A percentile compares a stretch with the other conserved stretches of the same genome.
Evolutionary conservation across 2,797 vertebrate species (phyloP).

Genomic region (Chloroceryle inda): DNA sequence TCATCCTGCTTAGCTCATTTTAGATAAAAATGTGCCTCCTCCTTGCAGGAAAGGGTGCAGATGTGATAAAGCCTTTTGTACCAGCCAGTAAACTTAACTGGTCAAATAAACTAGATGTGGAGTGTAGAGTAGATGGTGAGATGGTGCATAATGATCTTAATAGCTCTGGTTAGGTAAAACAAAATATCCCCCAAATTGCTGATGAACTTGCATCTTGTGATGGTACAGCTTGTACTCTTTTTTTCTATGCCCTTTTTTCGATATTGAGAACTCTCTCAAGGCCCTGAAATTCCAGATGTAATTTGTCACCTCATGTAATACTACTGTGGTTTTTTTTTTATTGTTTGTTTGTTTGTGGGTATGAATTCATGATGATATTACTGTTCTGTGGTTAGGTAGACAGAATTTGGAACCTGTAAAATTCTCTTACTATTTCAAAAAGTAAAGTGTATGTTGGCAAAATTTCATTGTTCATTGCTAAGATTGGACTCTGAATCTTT

Average conservation of each 20-base stretch:
- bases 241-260: background rate
- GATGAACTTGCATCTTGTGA: background rate
- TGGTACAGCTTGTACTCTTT: background rate
- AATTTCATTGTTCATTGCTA: background rate
- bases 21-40: background rate
- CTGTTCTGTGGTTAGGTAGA: background rate
- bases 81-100: background rate
- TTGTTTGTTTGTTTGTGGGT: background rate
- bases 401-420: background rate
- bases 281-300: background rate
- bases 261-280: background rate
- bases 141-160: background rate
- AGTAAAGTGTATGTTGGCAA: background rate
- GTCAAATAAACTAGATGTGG: background rate
- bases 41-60: background rate
- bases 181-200: background rate
- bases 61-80: background rate
- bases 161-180: background rate
- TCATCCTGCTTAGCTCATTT: background rate
- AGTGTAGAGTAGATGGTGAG: background rate
- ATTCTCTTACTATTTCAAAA: background rate
- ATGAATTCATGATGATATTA: background rate
- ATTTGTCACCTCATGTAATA: background rate
- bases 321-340: background rate
- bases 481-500: background rate